Percentiles rank a stretch among this genome's conserved stretches.
These are phyloP conservation scores for Prionace glauca DNA, from an alignment of 2,797 vertebrate genomes.

Conservation along the genomic window DNA sequence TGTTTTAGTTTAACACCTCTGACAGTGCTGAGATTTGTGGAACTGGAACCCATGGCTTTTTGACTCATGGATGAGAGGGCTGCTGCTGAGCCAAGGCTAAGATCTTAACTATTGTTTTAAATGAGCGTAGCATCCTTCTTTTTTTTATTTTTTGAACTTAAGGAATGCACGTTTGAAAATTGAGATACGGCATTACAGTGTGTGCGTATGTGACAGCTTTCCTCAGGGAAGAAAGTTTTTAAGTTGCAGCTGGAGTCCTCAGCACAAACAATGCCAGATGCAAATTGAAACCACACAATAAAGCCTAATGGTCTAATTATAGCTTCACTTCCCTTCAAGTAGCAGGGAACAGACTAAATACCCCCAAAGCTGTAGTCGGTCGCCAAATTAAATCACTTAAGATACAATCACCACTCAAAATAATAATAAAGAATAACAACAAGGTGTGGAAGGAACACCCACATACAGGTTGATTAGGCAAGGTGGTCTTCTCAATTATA, in stretches of 20 bases:
- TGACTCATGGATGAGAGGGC: too few relatives aligned
- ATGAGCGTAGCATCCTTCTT: not conserved
- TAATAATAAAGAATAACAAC: too few relatives aligned
- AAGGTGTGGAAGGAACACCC: not conserved
- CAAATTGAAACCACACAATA: not conserved
- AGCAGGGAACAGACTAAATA: not conserved
- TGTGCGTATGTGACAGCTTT: not conserved
- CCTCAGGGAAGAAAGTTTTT: not conserved
- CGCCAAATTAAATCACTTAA: not conserved
- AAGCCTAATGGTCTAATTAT: constrained; percentile 6
- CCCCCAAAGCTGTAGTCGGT: not conserved
- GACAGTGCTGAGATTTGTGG: too few relatives aligned
- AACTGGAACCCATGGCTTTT: too few relatives aligned
- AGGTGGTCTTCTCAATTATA: not conserved
- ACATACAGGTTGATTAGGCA: not conserved
- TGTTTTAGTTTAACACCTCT: not conserved
- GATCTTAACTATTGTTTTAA: too few relatives aligned
- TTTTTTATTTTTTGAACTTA: not conserved
- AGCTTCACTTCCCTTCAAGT: not conserved
- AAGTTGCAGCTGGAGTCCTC: not conserved
- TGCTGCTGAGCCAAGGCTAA: too few relatives aligned
- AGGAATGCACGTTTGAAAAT: not conserved
- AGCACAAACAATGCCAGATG: not conserved
- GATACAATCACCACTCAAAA: not conserved
- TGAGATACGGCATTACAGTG: not conserved